Evolutionary conservation across 2,888 invertebrate species (phyloP).

Genomic region (Camponotus fellah): DNA sequence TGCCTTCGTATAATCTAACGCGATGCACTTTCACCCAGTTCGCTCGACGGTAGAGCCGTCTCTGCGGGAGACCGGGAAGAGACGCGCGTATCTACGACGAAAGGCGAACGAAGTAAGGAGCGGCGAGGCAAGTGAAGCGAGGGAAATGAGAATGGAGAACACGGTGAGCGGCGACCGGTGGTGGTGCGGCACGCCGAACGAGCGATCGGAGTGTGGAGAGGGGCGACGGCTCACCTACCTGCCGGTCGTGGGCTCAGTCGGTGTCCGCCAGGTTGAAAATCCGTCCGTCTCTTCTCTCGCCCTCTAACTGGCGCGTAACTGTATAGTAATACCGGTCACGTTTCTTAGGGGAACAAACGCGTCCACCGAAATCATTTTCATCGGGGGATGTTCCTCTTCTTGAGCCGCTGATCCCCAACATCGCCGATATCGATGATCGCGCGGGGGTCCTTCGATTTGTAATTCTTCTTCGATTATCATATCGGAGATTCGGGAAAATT

Average conservation of each 20-base stretch:
- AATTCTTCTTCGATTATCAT: not conserved
- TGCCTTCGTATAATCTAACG: conserved; percentile 7
- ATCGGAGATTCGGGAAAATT: conserved; percentile 24
- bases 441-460: conserved; percentile 3
- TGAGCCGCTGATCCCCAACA: not conserved
- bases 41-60: conserved; percentile 23
- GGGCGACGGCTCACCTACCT: conserved; percentile 82
- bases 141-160: conserved; percentile 77
- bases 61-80: conserved; percentile 19
- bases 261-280: conserved; percentile 85
- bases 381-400: not conserved
- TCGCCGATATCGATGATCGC: not conserved
- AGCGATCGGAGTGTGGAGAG: conserved; percentile 65
- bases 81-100: conserved; percentile 28
- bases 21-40: conserved; percentile 43
- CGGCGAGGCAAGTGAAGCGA: conserved; percentile 71
- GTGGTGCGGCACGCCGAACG: conserved; percentile 58
- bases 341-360: not conserved
- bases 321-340: conserved; percentile 37
- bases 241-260: conserved; percentile 83
- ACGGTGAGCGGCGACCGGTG: conserved; percentile 72
- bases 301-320: conserved; percentile 61
- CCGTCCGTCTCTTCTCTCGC: conserved; percentile 75
- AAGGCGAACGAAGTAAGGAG: conserved; percentile 63
- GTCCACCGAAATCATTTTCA: not conserved